These are phyloP conservation scores for Xestobium rufovillosum DNA, from an alignment of 2,888 invertebrate species.

Conservation along the genomic window DNA sequence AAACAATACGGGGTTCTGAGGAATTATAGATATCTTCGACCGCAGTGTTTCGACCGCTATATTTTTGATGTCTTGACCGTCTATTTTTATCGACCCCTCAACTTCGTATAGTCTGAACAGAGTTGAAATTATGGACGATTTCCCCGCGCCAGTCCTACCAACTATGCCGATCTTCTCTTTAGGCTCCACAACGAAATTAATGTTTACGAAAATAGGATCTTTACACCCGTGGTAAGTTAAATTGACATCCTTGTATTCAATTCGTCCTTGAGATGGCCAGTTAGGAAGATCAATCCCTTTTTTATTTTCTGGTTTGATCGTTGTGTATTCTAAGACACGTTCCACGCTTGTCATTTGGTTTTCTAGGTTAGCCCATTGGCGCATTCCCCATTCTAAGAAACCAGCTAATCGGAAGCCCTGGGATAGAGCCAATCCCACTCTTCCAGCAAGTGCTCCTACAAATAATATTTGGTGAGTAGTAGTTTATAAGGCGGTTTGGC, in stretches of 20 bases:
- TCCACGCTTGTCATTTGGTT: slow-evolving; percentile 89
- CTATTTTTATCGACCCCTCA: slow-evolving; percentile 73
- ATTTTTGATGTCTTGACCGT: slow-evolving; percentile 60
- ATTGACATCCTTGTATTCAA: slow-evolving; percentile 59
- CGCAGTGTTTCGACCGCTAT: slow-evolving; percentile 69
- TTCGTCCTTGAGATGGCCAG: slow-evolving; percentile 66
- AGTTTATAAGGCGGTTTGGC: too few relatives aligned
- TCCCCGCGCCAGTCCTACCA: slow-evolving; percentile 77
- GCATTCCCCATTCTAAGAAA: slow-evolving; percentile 51
- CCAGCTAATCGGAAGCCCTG: slow-evolving; percentile 72
- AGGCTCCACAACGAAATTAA: slow-evolving; percentile 58
- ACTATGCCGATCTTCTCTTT: slow-evolving; percentile 69
- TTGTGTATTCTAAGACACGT: slow-evolving; percentile 50
- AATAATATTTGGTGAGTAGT: slow-evolving; percentile 45
- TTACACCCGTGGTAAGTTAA: slow-evolving; percentile 64
- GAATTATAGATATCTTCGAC: slow-evolving; percentile 71
- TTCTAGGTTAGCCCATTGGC: slow-evolving; percentile 73
- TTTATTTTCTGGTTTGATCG: slow-evolving; percentile 40
- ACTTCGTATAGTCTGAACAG: slow-evolving; percentile 71
- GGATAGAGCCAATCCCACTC: slow-evolving; percentile 70
- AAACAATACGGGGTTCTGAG: slow-evolving; percentile 79
- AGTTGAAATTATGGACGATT: slow-evolving; percentile 65
- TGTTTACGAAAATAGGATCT: slow-evolving; percentile 63
- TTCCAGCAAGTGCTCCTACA: slow-evolving; percentile 49
- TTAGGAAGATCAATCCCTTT: slow-evolving; percentile 48